phyloP scores from a whole-genome alignment of 2,113 vertebrate species.

The Pelvicachromis taeniatus region DNA sequence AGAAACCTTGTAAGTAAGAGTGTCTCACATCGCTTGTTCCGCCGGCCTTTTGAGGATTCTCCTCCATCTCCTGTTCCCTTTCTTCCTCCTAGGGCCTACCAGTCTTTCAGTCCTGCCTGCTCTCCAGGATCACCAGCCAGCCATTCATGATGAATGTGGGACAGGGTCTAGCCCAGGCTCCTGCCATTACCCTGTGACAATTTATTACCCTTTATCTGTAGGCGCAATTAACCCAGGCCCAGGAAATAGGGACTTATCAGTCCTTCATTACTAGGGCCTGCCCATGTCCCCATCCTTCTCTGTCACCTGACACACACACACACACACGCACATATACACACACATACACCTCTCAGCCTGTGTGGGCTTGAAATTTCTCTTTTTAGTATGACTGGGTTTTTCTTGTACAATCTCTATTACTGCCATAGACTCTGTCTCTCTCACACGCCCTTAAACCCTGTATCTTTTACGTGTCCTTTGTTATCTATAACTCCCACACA shows the following conservation, averaged over 20 bases:
- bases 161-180: conserved; percentile 50
- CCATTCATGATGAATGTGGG: conserved; percentile 68
- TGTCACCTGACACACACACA: conserved; percentile 55
- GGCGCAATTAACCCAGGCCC: conserved; percentile 73
- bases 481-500: neutral
- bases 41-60: neutral
- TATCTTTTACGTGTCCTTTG: neutral
- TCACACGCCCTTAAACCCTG: neutral
- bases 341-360: neutral
- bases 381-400: neutral
- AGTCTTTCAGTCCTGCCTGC: conserved; percentile 6
- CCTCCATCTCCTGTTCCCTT: neutral
- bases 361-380: conserved; percentile 10
- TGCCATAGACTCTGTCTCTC: neutral
- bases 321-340: neutral
- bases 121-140: conserved; percentile 14
- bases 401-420: neutral
- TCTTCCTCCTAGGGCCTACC: neutral
- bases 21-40: neutral
- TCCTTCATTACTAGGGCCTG: conserved; percentile 70
- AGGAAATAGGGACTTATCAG: conserved; percentile 72
- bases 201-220: conserved; percentile 74
- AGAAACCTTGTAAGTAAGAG: neutral
- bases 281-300: conserved; percentile 66
- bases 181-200: conserved; percentile 69